Evolutionary conservation across 2,797 vertebrate genomes (phyloP).

Genomic region (Lepus oiostolus): DNA sequence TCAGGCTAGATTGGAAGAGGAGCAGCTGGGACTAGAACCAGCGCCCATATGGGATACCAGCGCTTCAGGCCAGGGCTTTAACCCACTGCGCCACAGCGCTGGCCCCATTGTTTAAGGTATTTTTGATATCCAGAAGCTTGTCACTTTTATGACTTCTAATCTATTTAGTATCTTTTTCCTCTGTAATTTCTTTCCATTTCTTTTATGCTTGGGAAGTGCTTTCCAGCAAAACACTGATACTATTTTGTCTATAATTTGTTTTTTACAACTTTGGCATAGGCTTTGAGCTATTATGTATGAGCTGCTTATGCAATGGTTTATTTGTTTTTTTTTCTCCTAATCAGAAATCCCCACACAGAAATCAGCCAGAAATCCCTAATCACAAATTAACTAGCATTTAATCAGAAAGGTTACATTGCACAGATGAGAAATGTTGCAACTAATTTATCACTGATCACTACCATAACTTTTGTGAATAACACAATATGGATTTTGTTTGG

Average conservation of each 20-base stretch:
- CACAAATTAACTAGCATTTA: background rate
- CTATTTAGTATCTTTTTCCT: background rate
- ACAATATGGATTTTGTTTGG: background rate
- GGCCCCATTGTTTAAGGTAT: background rate
- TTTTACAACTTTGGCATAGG: background rate
- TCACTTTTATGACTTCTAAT: background rate
- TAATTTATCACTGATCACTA: conserved; percentile 26
- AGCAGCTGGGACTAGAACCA: no score
- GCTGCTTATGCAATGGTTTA: background rate
- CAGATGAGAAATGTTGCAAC: background rate
- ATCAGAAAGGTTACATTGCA: background rate
- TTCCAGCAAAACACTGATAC: conserved; percentile 4
- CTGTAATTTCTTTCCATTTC: conserved; percentile 29
- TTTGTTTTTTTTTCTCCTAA: background rate
- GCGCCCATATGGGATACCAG: no score
- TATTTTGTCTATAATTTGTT: background rate
- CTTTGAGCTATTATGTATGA: background rate
- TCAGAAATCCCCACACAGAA: background rate
- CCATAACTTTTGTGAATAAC: background rate
- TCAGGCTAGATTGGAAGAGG: no score
- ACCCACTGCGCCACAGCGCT: no score
- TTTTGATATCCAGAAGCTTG: background rate
- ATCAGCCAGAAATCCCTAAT: no score
- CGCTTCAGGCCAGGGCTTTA: no score
- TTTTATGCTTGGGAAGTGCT: conserved; percentile 34